Conservation (phyloP, 2,113 vertebrate genomes). For the Pagrus major region DNA sequence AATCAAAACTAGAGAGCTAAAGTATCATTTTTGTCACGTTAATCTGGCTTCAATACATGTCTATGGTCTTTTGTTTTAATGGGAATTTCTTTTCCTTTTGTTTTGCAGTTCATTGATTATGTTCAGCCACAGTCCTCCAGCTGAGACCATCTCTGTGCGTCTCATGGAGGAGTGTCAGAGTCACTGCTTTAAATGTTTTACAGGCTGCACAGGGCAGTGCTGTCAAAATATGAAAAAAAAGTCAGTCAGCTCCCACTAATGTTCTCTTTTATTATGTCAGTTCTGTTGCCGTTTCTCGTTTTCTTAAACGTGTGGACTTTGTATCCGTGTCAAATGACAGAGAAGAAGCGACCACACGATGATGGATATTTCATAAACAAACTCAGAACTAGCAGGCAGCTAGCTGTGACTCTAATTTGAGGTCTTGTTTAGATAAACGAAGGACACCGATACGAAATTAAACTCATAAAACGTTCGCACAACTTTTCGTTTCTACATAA, state of each 20-base stretch:
- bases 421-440: not conserved
- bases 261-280: no score
- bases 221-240: not conserved
- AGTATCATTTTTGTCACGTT: not conserved
- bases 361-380: constrained; percentile 22
- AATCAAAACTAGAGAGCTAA: not conserved
- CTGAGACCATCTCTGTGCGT: not conserved
- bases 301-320: not conserved
- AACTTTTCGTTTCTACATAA: rapidly evolving
- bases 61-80: not conserved
- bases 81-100: not conserved
- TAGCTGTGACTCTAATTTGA: not conserved
- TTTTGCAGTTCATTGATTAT: not conserved
- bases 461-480: rapidly evolving
- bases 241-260: not conserved
- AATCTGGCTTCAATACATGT: not conserved
- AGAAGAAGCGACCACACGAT: not conserved
- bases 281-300: not conserved
- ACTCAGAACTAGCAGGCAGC: not conserved
- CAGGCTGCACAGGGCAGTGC: not conserved
- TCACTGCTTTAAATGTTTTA: not conserved
- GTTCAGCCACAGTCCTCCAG: not conserved
- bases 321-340: not conserved
- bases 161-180: not conserved
- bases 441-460: rapidly evolving